These are phyloP conservation scores for Orthonevra nobilis DNA, from an alignment of 2,888 invertebrate genomes.

Conservation along the genomic window DNA sequence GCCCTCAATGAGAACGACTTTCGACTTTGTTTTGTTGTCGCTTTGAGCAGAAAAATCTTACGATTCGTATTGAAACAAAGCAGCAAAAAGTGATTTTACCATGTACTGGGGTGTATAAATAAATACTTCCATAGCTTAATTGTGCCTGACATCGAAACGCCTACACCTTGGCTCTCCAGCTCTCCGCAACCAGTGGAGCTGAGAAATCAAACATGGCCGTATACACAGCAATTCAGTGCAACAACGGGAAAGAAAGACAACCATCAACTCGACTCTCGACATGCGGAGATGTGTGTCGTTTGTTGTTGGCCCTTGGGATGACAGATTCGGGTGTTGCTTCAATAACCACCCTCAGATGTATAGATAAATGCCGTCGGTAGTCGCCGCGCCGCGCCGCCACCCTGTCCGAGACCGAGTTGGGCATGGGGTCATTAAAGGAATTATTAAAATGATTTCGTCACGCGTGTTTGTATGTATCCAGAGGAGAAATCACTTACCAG, in stretches of 20 bases:
- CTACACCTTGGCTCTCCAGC: slow-evolving; percentile 34
- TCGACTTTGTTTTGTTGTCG: background rate
- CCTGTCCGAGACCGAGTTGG: slow-evolving; percentile 6
- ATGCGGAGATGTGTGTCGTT: slow-evolving; percentile 27
- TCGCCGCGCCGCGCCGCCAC: no score
- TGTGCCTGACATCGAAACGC: slow-evolving; percentile 39
- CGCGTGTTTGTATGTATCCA: no score
- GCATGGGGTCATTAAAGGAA: slow-evolving; percentile 36
- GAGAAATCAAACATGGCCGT: slow-evolving; percentile 52
- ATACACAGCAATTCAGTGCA: slow-evolving; percentile 35
- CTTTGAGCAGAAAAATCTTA: background rate
- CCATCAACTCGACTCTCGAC: background rate
- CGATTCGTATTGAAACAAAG: background rate
- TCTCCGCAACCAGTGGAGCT: no score
- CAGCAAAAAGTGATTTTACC: slow-evolving; percentile 29
- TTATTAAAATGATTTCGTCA: slow-evolving; percentile 38
- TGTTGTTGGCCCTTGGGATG: background rate
- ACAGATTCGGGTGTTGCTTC: slow-evolving; percentile 51
- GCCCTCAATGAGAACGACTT: slow-evolving; percentile 3
- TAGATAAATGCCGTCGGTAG: slow-evolving; percentile 27
- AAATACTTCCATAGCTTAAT: slow-evolving; percentile 44
- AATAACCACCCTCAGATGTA: slow-evolving; percentile 33
- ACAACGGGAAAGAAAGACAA: background rate
- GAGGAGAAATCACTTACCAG: slow-evolving; percentile 87
- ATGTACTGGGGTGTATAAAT: slow-evolving; percentile 39